Evolutionary conservation across 1,140 invertebrate species (phyloP).

Genomic region (Holotrichia oblita): DNA sequence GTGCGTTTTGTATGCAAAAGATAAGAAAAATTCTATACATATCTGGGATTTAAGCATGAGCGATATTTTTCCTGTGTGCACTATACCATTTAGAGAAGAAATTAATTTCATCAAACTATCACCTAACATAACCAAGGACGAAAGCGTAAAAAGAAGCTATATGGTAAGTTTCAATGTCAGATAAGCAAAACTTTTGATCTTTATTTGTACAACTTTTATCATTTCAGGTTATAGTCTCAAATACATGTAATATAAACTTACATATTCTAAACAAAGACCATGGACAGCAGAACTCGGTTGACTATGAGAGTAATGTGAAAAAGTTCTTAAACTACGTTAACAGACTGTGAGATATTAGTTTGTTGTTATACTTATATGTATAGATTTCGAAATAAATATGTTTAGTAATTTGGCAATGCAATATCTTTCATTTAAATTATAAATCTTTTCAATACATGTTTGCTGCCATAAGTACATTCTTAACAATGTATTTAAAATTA

Average conservation of each 20-base stretch:
- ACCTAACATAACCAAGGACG: conserved; percentile 42
- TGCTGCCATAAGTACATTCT: too few species aligned
- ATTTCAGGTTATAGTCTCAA: conserved; percentile 25
- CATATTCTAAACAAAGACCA: conserved; percentile 55
- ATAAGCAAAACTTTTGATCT: background rate
- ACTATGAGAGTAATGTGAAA: conserved; percentile 50
- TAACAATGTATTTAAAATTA: too few species aligned
- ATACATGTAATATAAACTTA: conserved; percentile 45
- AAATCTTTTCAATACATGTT: too few species aligned
- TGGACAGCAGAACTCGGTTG: conserved; percentile 46
- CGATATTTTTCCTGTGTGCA: conserved; percentile 56
- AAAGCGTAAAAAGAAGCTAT: conserved; percentile 48
- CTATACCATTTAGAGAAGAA: conserved; percentile 52
- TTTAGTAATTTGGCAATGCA: background rate
- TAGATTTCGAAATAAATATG: background rate
- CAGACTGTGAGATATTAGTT: conserved; percentile 51
- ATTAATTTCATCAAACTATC: conserved; percentile 54
- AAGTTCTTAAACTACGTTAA: conserved; percentile 57
- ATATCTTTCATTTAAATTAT: too few species aligned
- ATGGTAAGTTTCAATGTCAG: conserved; percentile 52
- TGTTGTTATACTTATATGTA: conserved; percentile 10
- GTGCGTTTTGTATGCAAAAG: conserved; percentile 57
- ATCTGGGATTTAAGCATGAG: conserved; percentile 58
- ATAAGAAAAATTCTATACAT: conserved; percentile 53
- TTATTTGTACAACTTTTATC: background rate